Evolutionary conservation across 2,797 vertebrate genomes (phyloP).

Genomic region (Muraenolepis orangiensis): DNA sequence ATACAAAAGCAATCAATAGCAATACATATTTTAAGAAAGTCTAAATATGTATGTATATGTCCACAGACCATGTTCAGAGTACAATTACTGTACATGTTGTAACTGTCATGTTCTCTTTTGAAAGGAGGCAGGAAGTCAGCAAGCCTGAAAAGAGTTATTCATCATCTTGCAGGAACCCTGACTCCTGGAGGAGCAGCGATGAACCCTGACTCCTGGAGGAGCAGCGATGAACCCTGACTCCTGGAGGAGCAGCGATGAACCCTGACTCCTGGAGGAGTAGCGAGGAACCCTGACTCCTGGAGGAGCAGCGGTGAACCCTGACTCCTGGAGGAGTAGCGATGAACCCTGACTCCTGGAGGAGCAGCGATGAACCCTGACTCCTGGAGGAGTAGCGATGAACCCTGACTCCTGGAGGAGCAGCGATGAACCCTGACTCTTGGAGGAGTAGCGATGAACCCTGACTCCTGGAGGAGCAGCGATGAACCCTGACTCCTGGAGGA

Average conservation of each 20-base stretch:
- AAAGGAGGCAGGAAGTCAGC: not conserved
- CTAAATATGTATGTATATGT: too few species aligned
- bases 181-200: not conserved
- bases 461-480: not conserved
- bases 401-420: not conserved
- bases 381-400: not conserved
- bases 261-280: not conserved
- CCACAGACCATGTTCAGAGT: not conserved
- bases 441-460: not conserved
- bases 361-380: not conserved
- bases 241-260: not conserved
- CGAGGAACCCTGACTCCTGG: not conserved
- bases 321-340: not conserved
- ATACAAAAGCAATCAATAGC: conserved; percentile 6
- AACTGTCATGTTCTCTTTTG: not conserved
- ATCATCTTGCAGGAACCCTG: not conserved
- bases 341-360: not conserved
- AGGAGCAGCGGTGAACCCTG: not conserved
- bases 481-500: not conserved
- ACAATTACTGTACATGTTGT: not conserved
- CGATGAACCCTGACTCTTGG: not conserved
- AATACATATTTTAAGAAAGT: too few species aligned
- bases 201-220: not conserved
- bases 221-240: not conserved
- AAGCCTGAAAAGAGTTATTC: not conserved